These are phyloP conservation scores for Frankliniella fusca DNA, from an alignment of 2,888 invertebrate genomes.

Conservation along the genomic window DNA sequence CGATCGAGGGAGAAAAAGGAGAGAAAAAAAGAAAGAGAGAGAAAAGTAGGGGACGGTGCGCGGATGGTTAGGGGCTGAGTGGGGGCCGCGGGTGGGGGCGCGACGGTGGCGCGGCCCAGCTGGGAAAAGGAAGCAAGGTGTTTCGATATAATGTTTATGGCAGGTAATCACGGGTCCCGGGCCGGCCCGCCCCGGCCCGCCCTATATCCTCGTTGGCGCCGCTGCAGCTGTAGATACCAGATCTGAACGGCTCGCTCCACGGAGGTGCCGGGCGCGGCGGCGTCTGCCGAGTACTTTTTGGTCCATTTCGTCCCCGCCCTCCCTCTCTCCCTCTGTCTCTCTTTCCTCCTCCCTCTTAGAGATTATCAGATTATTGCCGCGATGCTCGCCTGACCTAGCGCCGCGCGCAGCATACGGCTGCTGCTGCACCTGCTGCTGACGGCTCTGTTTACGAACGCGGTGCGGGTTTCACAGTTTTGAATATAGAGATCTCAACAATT, in stretches of 20 bases:
- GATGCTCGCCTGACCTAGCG: no score
- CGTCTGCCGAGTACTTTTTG: not conserved
- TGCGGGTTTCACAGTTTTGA: no score
- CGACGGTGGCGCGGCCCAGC: not conserved
- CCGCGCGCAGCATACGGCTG: no score
- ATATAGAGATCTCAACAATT: no score
- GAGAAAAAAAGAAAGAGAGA: slow-evolving; percentile 2
- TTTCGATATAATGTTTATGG: slow-evolving; percentile 25
- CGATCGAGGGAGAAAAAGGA: not conserved
- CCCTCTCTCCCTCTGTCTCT: no score
- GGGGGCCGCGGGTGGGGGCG: not conserved
- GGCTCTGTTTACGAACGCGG: no score
- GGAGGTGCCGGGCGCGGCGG: not conserved
- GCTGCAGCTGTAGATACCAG: not conserved
- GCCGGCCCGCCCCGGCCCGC: no score
- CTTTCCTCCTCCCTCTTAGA: no score
- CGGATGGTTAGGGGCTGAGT: not conserved
- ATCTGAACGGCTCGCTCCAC: not conserved
- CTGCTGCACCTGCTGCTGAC: no score
- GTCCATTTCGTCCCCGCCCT: no score
- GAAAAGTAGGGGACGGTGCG: not conserved
- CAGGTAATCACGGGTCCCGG: not conserved
- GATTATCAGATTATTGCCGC: no score
- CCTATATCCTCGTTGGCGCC: not conserved
- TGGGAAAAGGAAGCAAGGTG: not conserved